Base-by-base conservation (phyloP, 1,140 invertebrate genomes). In the Idris sp. region DNA sequence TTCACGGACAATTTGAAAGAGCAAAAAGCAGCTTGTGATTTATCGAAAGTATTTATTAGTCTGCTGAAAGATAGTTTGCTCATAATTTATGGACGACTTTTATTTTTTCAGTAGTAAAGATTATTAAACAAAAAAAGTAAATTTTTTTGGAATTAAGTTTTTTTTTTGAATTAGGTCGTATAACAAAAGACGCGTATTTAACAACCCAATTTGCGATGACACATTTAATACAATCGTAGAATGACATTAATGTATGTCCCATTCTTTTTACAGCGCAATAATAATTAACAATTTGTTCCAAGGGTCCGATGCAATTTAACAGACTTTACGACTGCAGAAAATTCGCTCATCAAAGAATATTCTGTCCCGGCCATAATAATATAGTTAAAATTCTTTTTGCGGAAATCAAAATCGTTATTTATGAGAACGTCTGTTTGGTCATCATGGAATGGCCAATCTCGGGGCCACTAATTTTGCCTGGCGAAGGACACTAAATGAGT, bases 281-380 rank as follows among this genome's bases (percentile, higher is more conserved):
- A 51, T 51, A 51, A 51, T 36, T 38, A 53, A 53, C 35, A 38
- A 53, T 53, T 53, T 40, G 49, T 53, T 51, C 31, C n/a, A n/a
- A 31, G 2, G 13, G 35, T 15, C 33, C 25, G 26, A 2, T 11
- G 51, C 33, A 56, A 56, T 44, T 44, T 58, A 28, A 19, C 15
- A 28, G 2, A 58, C 15, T 35, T 59, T 59, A 59, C 28, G 40
- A 46, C 30, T 41, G 41, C 38, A 41, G 44, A 35, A 64, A 64
- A 41, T 59, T 46, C 40, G 28, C 28, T 41, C 36, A 3, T 26
- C n/a, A n/a, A 16, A 51, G 35, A 49, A 41, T 49, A n/a, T n/a
- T n/a, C n/a, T 40, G 44, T 31, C 43, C 19, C 25, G 15, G 16
- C 26, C 28, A 26, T 62, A 62, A 62, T 49, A 49, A 49, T 41